Evolutionary conservation across 2,113 vertebrate species (phyloP).

Genomic region (Oncorhynchus gorbuscha): DNA sequence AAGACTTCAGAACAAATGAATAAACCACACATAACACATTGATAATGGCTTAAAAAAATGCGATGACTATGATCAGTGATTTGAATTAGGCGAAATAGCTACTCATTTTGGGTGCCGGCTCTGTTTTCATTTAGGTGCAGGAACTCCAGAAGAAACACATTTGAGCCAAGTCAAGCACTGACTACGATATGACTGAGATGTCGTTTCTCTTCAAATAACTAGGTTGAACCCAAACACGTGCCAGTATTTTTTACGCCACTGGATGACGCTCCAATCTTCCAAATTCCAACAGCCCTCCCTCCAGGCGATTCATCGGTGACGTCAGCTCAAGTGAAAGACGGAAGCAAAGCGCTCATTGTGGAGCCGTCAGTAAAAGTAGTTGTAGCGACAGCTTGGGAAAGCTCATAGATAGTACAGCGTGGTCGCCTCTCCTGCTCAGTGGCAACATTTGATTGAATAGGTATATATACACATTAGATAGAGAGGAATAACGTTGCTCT

Average conservation of each 20-base stretch:
- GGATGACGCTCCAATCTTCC: slow-evolving; percentile 33
- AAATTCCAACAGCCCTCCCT: slow-evolving; percentile 26
- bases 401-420: slow-evolving; percentile 35
- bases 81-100: too few relatives aligned
- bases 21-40: too few relatives aligned
- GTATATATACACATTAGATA: not conserved
- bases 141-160: too few relatives aligned
- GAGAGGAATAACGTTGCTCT: slow-evolving; percentile 27
- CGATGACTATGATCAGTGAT: too few relatives aligned
- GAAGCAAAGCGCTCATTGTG: slow-evolving; percentile 36
- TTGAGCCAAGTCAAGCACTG: too few relatives aligned
- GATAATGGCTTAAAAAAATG: too few relatives aligned
- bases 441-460: slow-evolving; percentile 20
- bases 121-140: too few relatives aligned
- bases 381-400: slow-evolving; percentile 55
- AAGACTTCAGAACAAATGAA: too few relatives aligned
- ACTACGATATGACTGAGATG: too few relatives aligned
- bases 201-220: too few relatives aligned
- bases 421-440: slow-evolving; percentile 31
- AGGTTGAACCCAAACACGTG: too few relatives aligned
- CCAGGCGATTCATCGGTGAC: slow-evolving; percentile 46
- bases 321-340: slow-evolving; percentile 53
- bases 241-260: slow-evolving; percentile 15
- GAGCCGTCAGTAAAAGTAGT: slow-evolving; percentile 59
- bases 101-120: too few relatives aligned